Conservation (phyloP, 1,140 invertebrate genomes). For the Drosophila mojavensis region DNA sequence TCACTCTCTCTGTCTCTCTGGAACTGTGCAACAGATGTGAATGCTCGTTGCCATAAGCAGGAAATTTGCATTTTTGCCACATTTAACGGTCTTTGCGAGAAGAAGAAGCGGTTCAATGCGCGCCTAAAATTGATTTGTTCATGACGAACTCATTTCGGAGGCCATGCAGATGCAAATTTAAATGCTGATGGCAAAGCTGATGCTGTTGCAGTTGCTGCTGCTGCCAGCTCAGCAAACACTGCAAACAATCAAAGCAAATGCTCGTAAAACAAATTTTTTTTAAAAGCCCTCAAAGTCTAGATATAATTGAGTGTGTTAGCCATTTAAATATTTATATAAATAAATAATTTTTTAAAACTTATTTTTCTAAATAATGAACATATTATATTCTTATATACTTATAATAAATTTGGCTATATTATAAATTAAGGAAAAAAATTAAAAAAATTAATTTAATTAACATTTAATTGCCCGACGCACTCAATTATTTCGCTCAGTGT, state of each 20-base stretch:
- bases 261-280: too few relatives aligned
- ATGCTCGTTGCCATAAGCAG: conserved; percentile 45
- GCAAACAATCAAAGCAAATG: too few relatives aligned
- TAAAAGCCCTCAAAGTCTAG: too few relatives aligned
- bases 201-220: conserved; percentile 1
- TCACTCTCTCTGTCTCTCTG: conserved; percentile 1
- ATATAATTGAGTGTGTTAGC: too few relatives aligned
- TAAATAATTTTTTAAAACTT: too few relatives aligned
- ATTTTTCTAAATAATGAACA: too few relatives aligned
- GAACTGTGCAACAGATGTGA: conserved; percentile 20
- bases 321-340: too few relatives aligned
- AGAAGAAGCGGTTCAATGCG: conserved; percentile 50
- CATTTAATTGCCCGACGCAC: not conserved
- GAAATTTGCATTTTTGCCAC: conserved; percentile 77
- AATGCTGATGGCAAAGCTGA: conserved; percentile 18
- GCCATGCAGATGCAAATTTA: conserved; percentile 29
- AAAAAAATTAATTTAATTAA: too few relatives aligned
- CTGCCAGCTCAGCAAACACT: conserved; percentile 7
- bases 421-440: too few relatives aligned
- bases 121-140: conserved; percentile 78
- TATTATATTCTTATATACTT: too few relatives aligned
- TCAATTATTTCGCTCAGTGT: conserved; percentile 23
- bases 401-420: too few relatives aligned
- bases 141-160: conserved; percentile 74
- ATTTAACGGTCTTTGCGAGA: conserved; percentile 66